phyloP scores from a whole-genome alignment of 2,113 vertebrate species.

The Neolamprologus toae region DNA sequence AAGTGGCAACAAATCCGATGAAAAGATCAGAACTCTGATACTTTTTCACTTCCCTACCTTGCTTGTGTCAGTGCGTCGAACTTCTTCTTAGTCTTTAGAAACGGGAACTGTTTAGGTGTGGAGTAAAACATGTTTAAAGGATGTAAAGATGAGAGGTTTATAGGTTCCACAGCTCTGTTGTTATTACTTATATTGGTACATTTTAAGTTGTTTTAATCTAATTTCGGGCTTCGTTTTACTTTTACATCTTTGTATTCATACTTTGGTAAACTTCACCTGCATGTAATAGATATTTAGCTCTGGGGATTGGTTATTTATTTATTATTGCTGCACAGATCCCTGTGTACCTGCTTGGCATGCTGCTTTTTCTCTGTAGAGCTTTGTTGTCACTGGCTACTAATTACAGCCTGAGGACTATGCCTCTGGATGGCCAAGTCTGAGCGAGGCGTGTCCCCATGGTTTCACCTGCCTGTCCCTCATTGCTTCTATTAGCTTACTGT shows the following conservation, averaged over 20 bases:
- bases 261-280: neutral
- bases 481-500: conserved; percentile 54
- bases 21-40: neutral
- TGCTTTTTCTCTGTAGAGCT: conserved; percentile 42
- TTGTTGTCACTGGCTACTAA: conserved; percentile 72
- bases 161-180: neutral
- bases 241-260: neutral
- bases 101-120: neutral
- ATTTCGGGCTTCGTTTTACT: neutral
- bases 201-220: neutral
- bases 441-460: conserved; percentile 41
- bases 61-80: neutral
- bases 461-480: conserved; percentile 44
- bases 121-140: neutral
- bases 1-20: neutral
- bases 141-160: neutral
- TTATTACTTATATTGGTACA: fast-evolving
- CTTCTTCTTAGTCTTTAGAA: neutral
- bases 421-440: conserved; percentile 38
- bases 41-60: neutral
- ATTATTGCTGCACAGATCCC: conserved; percentile 52
- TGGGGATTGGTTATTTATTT: conserved; percentile 66
- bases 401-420: conserved; percentile 57
- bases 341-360: conserved; percentile 40
- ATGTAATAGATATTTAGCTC: conserved; percentile 60